A percentile compares a stretch with the other conserved stretches of the same genome.
phyloP scores from a whole-genome alignment of 1,140 invertebrate genomes.

The Drosophila saltans region DNA sequence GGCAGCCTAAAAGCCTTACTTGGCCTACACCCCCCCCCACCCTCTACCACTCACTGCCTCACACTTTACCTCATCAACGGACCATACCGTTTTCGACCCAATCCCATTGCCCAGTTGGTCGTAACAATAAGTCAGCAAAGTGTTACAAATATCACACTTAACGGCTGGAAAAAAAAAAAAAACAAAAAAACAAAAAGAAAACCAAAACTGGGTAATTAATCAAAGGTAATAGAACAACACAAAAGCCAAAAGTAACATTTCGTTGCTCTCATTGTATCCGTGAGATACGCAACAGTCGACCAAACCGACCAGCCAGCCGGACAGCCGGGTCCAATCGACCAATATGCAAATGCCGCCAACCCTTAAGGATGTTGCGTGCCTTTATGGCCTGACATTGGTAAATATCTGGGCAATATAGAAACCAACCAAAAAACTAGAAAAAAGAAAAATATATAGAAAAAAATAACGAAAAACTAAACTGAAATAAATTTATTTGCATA shows the following conservation, averaged over 20 bases:
- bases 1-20: slow-evolving; percentile 43
- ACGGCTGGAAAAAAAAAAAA: slow-evolving; percentile 46
- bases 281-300: slow-evolving; percentile 69
- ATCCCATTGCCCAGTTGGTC: slow-evolving; percentile 21
- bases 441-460: slow-evolving; percentile 4
- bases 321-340: slow-evolving; percentile 23
- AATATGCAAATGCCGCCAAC: slow-evolving; percentile 22
- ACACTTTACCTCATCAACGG: not conserved
- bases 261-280: slow-evolving; percentile 50
- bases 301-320: slow-evolving; percentile 19
- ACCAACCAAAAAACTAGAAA: slow-evolving; percentile 49
- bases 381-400: slow-evolving; percentile 19
- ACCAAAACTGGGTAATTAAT: slow-evolving; percentile 19
- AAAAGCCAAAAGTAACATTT: slow-evolving; percentile 22
- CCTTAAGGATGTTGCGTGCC: slow-evolving; percentile 49
- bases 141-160: slow-evolving; percentile 82
- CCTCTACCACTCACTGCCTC: not conserved
- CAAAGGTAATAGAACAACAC: slow-evolving; percentile 25
- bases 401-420: slow-evolving; percentile 38
- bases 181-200: slow-evolving; percentile 15
- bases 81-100: not conserved
- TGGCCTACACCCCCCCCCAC: not conserved
- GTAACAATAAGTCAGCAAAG: slow-evolving; percentile 73
- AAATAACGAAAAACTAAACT: slow-evolving; percentile 4
- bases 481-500: slow-evolving; percentile 70